Evolutionary conservation across 92 coral and sea anemone species (phyloP).

Genomic region (Desmophyllum pertusum): DNA sequence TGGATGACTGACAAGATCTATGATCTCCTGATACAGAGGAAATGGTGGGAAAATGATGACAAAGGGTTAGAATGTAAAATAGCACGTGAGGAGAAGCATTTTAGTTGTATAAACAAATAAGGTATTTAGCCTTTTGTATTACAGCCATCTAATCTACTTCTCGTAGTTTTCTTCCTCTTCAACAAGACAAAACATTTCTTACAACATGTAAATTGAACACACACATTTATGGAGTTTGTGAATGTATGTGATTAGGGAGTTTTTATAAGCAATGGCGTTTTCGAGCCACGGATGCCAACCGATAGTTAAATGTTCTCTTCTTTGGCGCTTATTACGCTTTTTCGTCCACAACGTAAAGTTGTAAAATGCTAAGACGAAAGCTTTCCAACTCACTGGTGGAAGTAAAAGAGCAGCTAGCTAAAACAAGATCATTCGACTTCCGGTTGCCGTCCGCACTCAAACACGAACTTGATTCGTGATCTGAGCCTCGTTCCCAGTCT

Average conservation of each 20-base stretch:
- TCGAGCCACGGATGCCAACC: too few relatives aligned
- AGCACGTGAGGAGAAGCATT: neutral
- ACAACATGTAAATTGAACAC: neutral
- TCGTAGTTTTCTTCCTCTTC: neutral
- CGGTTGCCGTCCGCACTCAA: too few relatives aligned
- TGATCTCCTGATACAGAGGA: slow-evolving; percentile 2
- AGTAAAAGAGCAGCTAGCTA: too few relatives aligned
- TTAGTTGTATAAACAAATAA: neutral
- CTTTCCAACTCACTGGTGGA: too few relatives aligned
- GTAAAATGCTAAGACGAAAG: too few relatives aligned
- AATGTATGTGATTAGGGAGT: neutral
- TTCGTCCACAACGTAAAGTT: too few relatives aligned
- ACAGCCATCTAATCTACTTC: neutral
- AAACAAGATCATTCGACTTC: too few relatives aligned
- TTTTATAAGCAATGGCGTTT: too few relatives aligned
- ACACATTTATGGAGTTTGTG: neutral
- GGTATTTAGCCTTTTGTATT: neutral
- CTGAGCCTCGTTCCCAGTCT: neutral
- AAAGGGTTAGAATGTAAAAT: neutral
- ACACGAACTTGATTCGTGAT: neutral
- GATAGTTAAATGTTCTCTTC: too few relatives aligned
- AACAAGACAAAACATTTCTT: neutral
- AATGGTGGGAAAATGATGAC: neutral
- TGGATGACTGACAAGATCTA: neutral
- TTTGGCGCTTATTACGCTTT: too few relatives aligned